Base-by-base conservation (phyloP, 2,888 invertebrate genomes). In the Caradrina kadenii region DNA sequence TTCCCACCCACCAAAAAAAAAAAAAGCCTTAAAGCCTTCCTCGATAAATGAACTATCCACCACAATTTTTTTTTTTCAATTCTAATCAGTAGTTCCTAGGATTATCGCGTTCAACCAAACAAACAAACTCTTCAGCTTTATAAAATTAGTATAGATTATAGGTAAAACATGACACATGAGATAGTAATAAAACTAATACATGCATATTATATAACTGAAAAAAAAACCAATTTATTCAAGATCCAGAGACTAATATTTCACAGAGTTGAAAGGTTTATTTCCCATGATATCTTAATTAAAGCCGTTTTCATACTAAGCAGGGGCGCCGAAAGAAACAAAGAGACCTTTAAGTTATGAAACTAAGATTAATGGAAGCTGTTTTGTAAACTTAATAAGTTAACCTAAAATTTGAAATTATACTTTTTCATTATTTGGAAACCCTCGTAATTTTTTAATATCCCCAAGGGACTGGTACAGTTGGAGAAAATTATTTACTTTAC, bases 281-380 rank as follows among this genome's bases (percentile, higher is more conserved):
- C 92, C 92, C 92, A 92, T 93, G 93, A 93, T 94, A 92, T 93
- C 92, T 92, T 93, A 94, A 94, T 94, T 93, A 93, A 94, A 91
- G 87, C 88, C 86, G 86, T 88, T 92, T 92, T 88, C 88, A 89
- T 87, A 90, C 89, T 86, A 87, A 90, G 87, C 87, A 84, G 81
- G 82, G 81, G 86, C 86, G 86, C 85, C 80, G 87, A 91, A 92
- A 91, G 89, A 91, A 92, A 93, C 91, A 92, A 92, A 91, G 87
- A 88, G 87, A 88, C 87, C 84, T 84, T 65, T 81, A 87, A 93
- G 88, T 92, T 92, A 89, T 90, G 90, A 91, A 94, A 93, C 92
- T 91, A 93, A 93, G 93, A 94, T 94, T 93, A 93, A 94, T 93
- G 92, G 87, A 87, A 88, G 87, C 88, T 88, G 87, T 90, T 93